Evolutionary conservation across 92 coral and sea anemone genomes (phyloP), one percentile per base, ranked within the genome.

Genomic region (Porites lobata): DNA sequence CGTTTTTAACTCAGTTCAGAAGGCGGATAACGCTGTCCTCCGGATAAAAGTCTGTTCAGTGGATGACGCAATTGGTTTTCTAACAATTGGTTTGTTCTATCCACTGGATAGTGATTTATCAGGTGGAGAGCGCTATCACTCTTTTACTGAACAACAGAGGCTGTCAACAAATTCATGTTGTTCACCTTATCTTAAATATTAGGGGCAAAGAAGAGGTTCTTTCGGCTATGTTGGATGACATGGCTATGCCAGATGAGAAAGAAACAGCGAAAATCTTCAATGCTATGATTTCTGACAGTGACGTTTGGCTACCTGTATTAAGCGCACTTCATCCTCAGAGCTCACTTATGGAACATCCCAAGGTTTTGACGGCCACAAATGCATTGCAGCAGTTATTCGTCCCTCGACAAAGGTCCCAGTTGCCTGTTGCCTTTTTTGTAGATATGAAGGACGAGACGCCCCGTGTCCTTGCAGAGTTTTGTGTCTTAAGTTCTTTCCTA

Each of bases 201-300:
- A 83, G 87, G 64, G 87, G 72, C 5, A 9, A 52, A 1, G 87
- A 83, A 15, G 87, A 83, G 18, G 72, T 83, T 18, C 70, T 61
- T 10, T 3, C 63, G 8, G 22, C 24, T 12, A 8, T 19, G 12
- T 13, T 83, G 73, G 87, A 83, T 13, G 15, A 19, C 3, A 63
- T 74, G 12, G 26, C 11, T 47, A 62, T 74, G 29, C 73, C 79
- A 29, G 47, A 1, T 4, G 58, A 58, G 11, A 80, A 21, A 8
- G 70, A 9, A 12, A 73, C 10, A 0, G 80, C 59, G 20, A 12
- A 63, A 3, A 19, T 61, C 50, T 47, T 83, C 1, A 19, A 83
- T 0, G 50, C 57, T 21, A 83, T 83, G 74, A 56, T 74, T 24
- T 59, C 72, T 50, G 1, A 0, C 79, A 73, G 80, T 17, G 87